A percentile compares a stretch with the other conserved stretches of the same genome.
Conservation (phyloP, 2,113 vertebrate genomes). For the Etheostoma spectabile region DNA sequence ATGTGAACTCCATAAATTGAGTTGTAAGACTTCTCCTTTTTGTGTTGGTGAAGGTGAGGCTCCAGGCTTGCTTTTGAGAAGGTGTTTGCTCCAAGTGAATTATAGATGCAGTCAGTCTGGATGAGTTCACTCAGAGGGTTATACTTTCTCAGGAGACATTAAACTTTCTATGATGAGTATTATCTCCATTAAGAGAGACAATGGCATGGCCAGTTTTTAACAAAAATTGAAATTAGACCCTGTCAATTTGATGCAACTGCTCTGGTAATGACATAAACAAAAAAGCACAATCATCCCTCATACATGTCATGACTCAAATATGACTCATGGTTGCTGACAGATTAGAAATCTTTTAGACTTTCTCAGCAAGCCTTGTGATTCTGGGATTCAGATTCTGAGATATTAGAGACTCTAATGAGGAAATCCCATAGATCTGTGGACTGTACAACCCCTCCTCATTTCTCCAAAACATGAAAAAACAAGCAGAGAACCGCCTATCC, state of each 20-base stretch:
- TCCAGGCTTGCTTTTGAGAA: slow-evolving; percentile 66
- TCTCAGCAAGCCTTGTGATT: slow-evolving; percentile 18
- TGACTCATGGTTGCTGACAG: slow-evolving; percentile 51
- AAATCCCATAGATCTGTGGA: slow-evolving; percentile 48
- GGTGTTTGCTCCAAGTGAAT: slow-evolving; percentile 54
- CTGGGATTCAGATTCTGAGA: slow-evolving; percentile 37
- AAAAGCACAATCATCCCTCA: slow-evolving; percentile 49
- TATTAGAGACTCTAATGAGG: slow-evolving; percentile 62
- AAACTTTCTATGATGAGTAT: slow-evolving; percentile 46
- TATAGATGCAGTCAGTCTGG: slow-evolving; percentile 60
- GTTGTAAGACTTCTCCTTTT: slow-evolving; percentile 63
- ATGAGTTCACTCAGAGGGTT: slow-evolving; percentile 50
- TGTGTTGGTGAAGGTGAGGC: slow-evolving; percentile 65
- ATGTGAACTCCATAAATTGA: slow-evolving; percentile 74
- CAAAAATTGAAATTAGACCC: slow-evolving; percentile 49
- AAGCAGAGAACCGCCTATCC: slow-evolving; percentile 52
- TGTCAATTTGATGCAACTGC: slow-evolving; percentile 25
- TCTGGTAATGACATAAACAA: slow-evolving; percentile 38
- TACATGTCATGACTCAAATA: slow-evolving; percentile 41
- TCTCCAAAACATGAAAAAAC: slow-evolving; percentile 68
- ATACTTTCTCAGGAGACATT: slow-evolving; percentile 56
- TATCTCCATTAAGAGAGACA: slow-evolving; percentile 53
- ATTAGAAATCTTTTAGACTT: slow-evolving; percentile 42
- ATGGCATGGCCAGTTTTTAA: slow-evolving; percentile 37
- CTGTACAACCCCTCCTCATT: slow-evolving; percentile 45